These are phyloP conservation scores for Synchiropus splendidus DNA, from an alignment of 2,113 vertebrate species.

Conservation along the genomic window DNA sequence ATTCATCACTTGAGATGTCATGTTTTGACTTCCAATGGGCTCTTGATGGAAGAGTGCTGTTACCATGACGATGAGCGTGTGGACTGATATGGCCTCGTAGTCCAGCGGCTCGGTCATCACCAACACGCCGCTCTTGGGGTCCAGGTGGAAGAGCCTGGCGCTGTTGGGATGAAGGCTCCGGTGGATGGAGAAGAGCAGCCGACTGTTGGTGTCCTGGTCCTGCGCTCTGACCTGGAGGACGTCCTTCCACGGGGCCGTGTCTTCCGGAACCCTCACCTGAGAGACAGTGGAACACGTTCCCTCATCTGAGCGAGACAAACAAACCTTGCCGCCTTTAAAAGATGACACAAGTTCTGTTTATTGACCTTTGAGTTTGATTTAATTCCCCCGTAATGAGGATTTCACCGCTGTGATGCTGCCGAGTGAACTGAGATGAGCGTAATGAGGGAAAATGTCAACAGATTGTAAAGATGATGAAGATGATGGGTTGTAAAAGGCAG, in stretches of 20 bases:
- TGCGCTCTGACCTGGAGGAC: conserved; percentile 77
- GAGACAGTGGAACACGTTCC: background rate
- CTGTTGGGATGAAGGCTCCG: conserved; percentile 76
- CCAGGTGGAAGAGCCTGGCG: conserved; percentile 78
- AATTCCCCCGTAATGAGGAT: too few relatives aligned
- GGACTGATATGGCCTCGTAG: conserved; percentile 69
- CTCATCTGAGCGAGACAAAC: too few relatives aligned
- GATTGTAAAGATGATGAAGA: too few relatives aligned
- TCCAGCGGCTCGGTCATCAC: conserved; percentile 76
- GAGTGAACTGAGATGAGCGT: too few relatives aligned
- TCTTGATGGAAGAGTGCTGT: background rate
- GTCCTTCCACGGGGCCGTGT: conserved; percentile 76
- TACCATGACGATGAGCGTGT: conserved; percentile 87
- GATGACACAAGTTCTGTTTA: too few relatives aligned
- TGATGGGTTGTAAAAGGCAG: too few relatives aligned
- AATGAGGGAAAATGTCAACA: too few relatives aligned
- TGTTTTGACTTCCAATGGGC: too few relatives aligned
- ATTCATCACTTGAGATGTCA: too few relatives aligned
- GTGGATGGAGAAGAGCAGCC: conserved; percentile 83
- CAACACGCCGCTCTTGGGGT: conserved; percentile 78
- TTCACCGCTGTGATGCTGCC: too few relatives aligned
- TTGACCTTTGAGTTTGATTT: too few relatives aligned
- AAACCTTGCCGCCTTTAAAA: too few relatives aligned
- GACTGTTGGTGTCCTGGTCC: conserved; percentile 80
- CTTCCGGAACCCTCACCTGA: conserved; percentile 75